Base-by-base conservation (phyloP, 2,888 invertebrate species). In the Metopia argyrocephala region DNA sequence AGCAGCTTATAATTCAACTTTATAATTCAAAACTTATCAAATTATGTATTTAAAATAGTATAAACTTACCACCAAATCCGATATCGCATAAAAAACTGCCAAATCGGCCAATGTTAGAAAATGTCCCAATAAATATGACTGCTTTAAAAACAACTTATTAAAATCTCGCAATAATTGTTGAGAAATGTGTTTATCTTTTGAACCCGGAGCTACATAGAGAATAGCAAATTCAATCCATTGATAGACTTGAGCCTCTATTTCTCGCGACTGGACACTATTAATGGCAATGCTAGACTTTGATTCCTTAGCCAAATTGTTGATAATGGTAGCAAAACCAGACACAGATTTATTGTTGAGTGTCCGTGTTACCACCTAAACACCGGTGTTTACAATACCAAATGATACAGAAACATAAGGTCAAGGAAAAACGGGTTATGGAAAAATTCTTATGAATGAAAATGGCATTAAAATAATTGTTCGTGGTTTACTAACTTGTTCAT, bases 181-280 rank as follows among this genome's bases (percentile, higher is more conserved):
- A 12, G 87, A 82, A 21, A 89, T 85, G 78, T 89, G 83, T 70
- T 86, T 89, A 48, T 89, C 90, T 64, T 87, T 88, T 0, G 87
- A 87, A 1, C 90, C 90, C 0, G 89, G 89, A 1, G 86, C 86
- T 18, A 89, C 89, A 79, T 89, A 89, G 1, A 90, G 83, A 2
- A 93, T 91, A 4, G 93, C 91, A 86, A 93, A 93, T 86, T 94
- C 94, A 38, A 94, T 88, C 94, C 94, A 94, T 84, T 94, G 94
- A 78, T 93, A 92, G 25, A 92, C 90, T 25, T 91, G 89, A 78
- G 91, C 91, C 79, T 92, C 91, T 52, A 90, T 88, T 74, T 89
- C 92, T 83, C 91, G 87, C 12, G 88, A 85, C 1, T 82, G 82
- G 38, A 18, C 82, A 61, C 89, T 88, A 76, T 89, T 88, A 23